A percentile compares a stretch with the other conserved stretches of the same genome.
Conservation (phyloP, 2,888 invertebrate species). For the Conops quadrifasciatus region DNA sequence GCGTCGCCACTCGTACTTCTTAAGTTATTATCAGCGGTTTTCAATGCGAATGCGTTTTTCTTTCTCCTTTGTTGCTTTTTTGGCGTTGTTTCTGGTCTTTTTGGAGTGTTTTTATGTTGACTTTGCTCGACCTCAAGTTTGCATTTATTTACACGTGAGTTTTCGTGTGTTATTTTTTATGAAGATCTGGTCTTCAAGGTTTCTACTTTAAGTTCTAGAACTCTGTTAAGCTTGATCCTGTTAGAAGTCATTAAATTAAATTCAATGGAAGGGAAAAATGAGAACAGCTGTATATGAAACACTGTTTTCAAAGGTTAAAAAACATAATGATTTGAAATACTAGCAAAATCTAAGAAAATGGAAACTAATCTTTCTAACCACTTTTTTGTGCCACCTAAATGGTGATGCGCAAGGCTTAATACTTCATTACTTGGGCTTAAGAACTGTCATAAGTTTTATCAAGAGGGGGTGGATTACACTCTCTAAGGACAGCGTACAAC, state of each 20-base stretch:
- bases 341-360: no score
- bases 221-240: constrained; percentile 7
- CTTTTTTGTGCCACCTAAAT: no score
- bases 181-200: neutral
- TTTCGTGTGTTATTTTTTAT: neutral
- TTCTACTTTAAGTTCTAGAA: neutral
- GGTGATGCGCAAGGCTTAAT: no score
- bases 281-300: no score
- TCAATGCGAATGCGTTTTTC: constrained; percentile 47
- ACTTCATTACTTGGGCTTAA: no score
- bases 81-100: constrained; percentile 47
- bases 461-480: no score
- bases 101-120: no score
- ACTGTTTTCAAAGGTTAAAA: no score
- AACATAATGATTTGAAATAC: no score
- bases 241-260: constrained; percentile 15
- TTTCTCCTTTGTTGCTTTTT: constrained; percentile 8
- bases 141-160: constrained; percentile 19
- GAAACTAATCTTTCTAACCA: no score
- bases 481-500: no score
- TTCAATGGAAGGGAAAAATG: neutral
- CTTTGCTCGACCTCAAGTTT: constrained; percentile 43
- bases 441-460: no score
- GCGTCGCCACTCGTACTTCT: constrained; percentile 33
- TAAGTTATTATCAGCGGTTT: constrained; percentile 33